Evolutionary conservation across 2,888 invertebrate genomes (phyloP).

Genomic region (Nemapogon koenigi): DNA sequence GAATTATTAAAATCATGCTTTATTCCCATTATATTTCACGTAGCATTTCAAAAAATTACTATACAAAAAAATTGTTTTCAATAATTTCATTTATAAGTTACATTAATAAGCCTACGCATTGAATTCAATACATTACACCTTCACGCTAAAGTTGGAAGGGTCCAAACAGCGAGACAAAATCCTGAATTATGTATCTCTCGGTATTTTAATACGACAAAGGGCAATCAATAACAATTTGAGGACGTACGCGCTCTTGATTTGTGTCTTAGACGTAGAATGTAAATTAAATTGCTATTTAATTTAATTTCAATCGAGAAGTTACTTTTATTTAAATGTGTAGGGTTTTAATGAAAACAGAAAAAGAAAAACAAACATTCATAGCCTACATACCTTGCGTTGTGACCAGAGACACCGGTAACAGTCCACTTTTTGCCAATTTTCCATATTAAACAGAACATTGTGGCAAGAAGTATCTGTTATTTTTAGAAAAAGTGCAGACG

Average conservation of each 20-base stretch:
- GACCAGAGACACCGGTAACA: too few species aligned
- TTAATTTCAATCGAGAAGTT: too few species aligned
- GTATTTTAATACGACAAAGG: constrained; percentile 31
- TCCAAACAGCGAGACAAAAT: constrained; percentile 45
- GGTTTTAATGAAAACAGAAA: too few species aligned
- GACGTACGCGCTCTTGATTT: constrained; percentile 35
- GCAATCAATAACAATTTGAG: constrained; percentile 57
- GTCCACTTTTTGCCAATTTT: too few species aligned
- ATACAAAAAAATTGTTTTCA: constrained; percentile 1
- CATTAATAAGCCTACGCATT: constrained; percentile 13
- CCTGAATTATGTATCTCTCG: constrained; percentile 36
- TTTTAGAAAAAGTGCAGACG: too few species aligned
- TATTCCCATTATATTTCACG: not conserved
- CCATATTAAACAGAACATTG: too few species aligned
- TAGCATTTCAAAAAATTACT: not conserved
- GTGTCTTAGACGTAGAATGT: constrained; percentile 22
- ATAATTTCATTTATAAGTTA: constrained; percentile 1
- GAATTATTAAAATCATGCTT: too few species aligned
- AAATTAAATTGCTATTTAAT: constrained; percentile 7
- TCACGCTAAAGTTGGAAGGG: constrained; percentile 23
- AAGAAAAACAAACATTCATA: too few species aligned
- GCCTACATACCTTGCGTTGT: too few species aligned
- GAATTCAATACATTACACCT: constrained; percentile 24
- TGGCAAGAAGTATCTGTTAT: too few species aligned
- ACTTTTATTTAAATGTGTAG: too few species aligned